These are phyloP conservation scores for Brevimyrus niger DNA, from an alignment of 2,113 vertebrate species.

Conservation along the genomic window DNA sequence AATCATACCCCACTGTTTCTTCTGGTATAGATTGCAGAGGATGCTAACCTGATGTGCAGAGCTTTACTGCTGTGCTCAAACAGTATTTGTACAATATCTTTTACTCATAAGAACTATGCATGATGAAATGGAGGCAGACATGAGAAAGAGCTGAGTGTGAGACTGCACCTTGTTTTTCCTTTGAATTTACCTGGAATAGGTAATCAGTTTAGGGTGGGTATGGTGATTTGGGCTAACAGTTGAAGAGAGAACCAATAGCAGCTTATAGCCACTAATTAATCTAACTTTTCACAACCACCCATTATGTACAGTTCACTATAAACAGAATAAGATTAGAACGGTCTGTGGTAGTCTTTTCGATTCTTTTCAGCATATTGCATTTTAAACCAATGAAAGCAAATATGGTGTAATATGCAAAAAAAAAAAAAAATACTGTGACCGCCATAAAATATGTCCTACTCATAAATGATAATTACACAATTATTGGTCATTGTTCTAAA, in stretches of 20 bases:
- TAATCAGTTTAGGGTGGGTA: neutral
- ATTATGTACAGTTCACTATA: constrained; percentile 33
- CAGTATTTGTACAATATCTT: neutral
- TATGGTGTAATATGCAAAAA: neutral
- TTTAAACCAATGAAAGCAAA: neutral
- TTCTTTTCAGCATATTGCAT: neutral
- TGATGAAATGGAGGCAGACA: neutral
- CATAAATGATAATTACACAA: neutral
- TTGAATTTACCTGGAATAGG: neutral
- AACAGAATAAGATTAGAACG: constrained; percentile 29
- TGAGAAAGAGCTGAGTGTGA: neutral
- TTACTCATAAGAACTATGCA: neutral
- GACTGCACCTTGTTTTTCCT: neutral
- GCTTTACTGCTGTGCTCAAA: neutral
- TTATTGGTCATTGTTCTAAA: neutral
- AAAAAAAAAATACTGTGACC: neutral
- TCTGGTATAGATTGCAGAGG: neutral
- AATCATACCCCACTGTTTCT: neutral
- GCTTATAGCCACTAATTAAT: neutral
- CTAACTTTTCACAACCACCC: neutral
- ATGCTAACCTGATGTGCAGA: neutral
- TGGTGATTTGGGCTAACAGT: neutral
- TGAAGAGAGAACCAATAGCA: neutral
- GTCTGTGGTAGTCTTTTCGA: neutral
- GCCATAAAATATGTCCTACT: neutral